Base-by-base conservation (phyloP, 2,888 invertebrate species). In the Dasypogon diadema region DNA sequence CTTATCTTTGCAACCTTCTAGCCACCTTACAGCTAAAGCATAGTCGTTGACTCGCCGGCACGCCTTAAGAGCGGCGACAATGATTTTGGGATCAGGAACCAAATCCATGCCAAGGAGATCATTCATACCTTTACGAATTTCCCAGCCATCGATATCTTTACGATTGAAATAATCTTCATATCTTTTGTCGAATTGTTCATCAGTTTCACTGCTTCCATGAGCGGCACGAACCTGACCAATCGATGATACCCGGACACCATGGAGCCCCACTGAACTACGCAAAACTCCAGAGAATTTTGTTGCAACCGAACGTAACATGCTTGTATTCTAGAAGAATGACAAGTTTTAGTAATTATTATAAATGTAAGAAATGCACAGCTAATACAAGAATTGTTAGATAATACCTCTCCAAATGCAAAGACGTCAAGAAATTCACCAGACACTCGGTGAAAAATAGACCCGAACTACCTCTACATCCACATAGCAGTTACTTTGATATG, bases 21-120 rank as follows among this genome's bases (percentile, higher is more conserved):
- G 86, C 85, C 96, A 96, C 87, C 99, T 92, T 22, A 97, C 90
- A 22, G 97, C 94, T 22, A 99, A 88, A 0, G 99, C 93, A 83
- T 92, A 96, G 85, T 99, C 99, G 84, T 99, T 98, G 2, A 98
- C 90, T 81, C 96, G 90, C 80, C 99, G 92, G 87, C 97, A 97
- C 0, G 99, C 99, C 78, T 91, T 91, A 80, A 99, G 86, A 1
- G 93, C 96, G 68, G 97, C 94, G 81, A 89, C 90, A 80, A 98
- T 91, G 80, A 98, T 94, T 85, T 89, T 91, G 78, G 98, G 97
- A 84, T 97, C 97, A 0, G 98, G 97, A 6, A 99, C 91, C 83
- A 95, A 87, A 88, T 99, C 98, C 91, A 94, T 92, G 80, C 94
- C 95, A 82, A 91, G 90, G 79, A 97, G 87, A 84, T 96, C 95